Evolutionary conservation across 2,113 vertebrate genomes (phyloP).

Genomic region (Clarias batrachus): DNA sequence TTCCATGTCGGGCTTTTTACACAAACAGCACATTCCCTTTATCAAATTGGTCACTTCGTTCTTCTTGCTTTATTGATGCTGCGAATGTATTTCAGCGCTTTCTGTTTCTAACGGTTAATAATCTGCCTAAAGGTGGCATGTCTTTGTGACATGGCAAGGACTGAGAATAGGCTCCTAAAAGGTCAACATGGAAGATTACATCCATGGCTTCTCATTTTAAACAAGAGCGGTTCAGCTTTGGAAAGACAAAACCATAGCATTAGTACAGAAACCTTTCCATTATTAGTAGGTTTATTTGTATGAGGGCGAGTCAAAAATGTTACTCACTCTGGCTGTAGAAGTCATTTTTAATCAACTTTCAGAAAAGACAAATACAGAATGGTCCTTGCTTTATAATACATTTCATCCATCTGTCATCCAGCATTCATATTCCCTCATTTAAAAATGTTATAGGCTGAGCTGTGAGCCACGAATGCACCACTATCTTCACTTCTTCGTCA

Average conservation of each 20-base stretch:
- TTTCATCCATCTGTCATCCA: no score
- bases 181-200: slow-evolving; percentile 43
- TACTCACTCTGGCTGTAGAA: no score
- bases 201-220: background rate
- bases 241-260: slow-evolving; percentile 3
- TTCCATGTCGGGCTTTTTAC: background rate
- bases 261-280: background rate
- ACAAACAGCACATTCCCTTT: background rate
- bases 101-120: slow-evolving; percentile 3
- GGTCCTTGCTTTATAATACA: no score
- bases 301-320: background rate
- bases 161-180: slow-evolving; percentile 20
- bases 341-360: no score
- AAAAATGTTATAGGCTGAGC: no score
- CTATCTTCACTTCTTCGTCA: no score
- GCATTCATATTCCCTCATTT: no score
- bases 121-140: background rate
- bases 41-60: background rate
- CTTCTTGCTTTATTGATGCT: background rate
- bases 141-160: background rate
- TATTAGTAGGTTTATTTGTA: background rate
- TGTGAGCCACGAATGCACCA: no score
- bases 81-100: background rate
- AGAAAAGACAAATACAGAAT: no score
- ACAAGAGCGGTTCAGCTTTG: slow-evolving; percentile 1